Percentiles rank a stretch among this genome's conserved stretches.
These are phyloP conservation scores for Acrobasis repandana DNA, from an alignment of 2,888 invertebrate species.

Conservation along the genomic window DNA sequence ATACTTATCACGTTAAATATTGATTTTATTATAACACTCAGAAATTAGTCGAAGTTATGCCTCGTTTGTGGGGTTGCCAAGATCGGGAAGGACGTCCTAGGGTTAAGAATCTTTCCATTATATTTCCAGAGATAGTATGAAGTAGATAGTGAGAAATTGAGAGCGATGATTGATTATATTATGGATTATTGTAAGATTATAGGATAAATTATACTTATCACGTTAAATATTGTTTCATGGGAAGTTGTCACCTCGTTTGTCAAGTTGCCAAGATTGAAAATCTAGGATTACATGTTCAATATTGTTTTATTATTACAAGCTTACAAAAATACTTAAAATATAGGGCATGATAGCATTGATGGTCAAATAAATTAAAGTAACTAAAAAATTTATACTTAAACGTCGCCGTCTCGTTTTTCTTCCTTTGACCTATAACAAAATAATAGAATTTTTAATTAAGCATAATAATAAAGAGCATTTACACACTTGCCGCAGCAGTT, in stretches of 20 bases:
- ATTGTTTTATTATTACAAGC: no score
- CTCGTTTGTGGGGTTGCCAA: constrained; percentile 94
- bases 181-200: constrained; percentile 41
- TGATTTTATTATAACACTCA: constrained; percentile 14
- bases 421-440: constrained; percentile 46
- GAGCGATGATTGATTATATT: constrained; percentile 27
- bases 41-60: no score
- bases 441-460: no score
- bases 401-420: constrained; percentile 46
- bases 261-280: no score
- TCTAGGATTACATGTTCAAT: no score
- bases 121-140: constrained; percentile 71
- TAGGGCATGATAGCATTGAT: no score
- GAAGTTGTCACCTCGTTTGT: no score
- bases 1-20: constrained; percentile 11
- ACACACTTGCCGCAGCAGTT: no score
- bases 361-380: no score
- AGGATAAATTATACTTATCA: constrained; percentile 19
- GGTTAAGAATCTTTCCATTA: constrained; percentile 90
- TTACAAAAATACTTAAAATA: no score
- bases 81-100: constrained; percentile 94
- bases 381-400: constrained; percentile 32
- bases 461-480: no score
- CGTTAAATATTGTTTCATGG: no score
- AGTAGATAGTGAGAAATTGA: not conserved